phyloP scores from a whole-genome alignment of 2,797 vertebrate species.

The Neolamprologus multifasciatus region DNA sequence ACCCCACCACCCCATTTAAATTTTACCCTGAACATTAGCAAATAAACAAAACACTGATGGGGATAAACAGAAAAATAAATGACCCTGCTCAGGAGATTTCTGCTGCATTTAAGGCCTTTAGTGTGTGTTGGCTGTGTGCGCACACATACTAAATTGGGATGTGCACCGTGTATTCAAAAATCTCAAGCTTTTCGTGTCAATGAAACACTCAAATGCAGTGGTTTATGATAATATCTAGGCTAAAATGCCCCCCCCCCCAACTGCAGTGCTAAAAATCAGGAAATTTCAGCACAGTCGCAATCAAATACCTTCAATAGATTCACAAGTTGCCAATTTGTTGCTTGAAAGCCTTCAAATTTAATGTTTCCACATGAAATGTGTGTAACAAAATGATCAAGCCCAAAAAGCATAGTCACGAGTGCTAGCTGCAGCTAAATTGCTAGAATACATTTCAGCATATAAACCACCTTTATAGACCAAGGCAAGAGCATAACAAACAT shows the following conservation, averaged over 20 bases:
- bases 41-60: constrained; percentile 42
- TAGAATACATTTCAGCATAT: constrained; percentile 59
- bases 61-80: constrained; percentile 33
- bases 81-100: constrained; percentile 23
- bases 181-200: neutral
- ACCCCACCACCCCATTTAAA: constrained; percentile 48
- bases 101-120: constrained; percentile 67
- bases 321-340: constrained; percentile 12
- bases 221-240: constrained; percentile 20
- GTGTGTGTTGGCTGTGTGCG: constrained; percentile 45
- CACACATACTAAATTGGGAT: neutral
- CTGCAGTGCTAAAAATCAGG: constrained; percentile 63
- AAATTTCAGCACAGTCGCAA: constrained; percentile 51
- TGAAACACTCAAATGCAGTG: constrained; percentile 36
- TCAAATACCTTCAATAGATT: constrained; percentile 21
- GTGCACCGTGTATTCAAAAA: neutral
- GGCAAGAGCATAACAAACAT: constrained; percentile 56
- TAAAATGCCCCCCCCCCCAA: neutral
- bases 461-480: constrained; percentile 59
- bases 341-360: constrained; percentile 9
- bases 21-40: constrained; percentile 49
- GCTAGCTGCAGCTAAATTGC: constrained; percentile 55
- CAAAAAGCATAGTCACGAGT: constrained; percentile 46
- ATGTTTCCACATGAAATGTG: constrained; percentile 11
- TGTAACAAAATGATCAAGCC: constrained; percentile 30